These are phyloP conservation scores for Petrocephalus zakoni DNA, from an alignment of 2,113 vertebrate species.

Conservation along the genomic window DNA sequence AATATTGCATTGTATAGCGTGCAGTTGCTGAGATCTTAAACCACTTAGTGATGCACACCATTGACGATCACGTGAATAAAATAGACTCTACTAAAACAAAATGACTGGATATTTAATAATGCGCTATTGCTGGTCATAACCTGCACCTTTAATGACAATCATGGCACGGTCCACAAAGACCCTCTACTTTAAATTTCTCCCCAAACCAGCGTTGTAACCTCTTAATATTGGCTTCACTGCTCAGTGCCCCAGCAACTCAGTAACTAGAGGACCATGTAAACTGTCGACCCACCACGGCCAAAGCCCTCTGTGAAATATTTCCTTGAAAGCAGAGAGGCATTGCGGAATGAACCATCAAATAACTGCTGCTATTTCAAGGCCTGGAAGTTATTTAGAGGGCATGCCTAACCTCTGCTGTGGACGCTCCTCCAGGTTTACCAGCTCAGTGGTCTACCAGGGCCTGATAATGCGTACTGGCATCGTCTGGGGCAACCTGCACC, in stretches of 20 bases:
- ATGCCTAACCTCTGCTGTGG: not conserved
- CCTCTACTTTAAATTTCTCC: not conserved
- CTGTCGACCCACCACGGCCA: not conserved
- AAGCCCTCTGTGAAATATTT: not conserved
- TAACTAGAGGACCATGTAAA: not conserved
- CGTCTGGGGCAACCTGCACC: slow-evolving; percentile 61
- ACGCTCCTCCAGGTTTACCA: slow-evolving; percentile 60
- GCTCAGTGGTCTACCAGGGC: slow-evolving; percentile 69
- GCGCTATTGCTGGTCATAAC: not conserved
- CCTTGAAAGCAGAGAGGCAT: not conserved
- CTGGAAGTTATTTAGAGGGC: not conserved
- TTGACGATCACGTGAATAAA: not conserved
- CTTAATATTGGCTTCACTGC: not conserved
- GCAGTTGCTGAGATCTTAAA: not conserved
- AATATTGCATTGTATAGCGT: not conserved
- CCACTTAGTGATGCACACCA: not conserved
- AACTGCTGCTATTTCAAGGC: not conserved
- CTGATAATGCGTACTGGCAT: slow-evolving; percentile 74
- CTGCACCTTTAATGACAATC: not conserved
- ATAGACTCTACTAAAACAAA: not conserved
- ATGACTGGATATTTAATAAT: not conserved
- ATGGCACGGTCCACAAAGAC: not conserved
- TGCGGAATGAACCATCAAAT: not conserved
- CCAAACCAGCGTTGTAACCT: not conserved
- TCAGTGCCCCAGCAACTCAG: not conserved